These are phyloP conservation scores for Acomys russatus DNA, from an alignment of 2,797 vertebrate species.

Conservation along the genomic window DNA sequence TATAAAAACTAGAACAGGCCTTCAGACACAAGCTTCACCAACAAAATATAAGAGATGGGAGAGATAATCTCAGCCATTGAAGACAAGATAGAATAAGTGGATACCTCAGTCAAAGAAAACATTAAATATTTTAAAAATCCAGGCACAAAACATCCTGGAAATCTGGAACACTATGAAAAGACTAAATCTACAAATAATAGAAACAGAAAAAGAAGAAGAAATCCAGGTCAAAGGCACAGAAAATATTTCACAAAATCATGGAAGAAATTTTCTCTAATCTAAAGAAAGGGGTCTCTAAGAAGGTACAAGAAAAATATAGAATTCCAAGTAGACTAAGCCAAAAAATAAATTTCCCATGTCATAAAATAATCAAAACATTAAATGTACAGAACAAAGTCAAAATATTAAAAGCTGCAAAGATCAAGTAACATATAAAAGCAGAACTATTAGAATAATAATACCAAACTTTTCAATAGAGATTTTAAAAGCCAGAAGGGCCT, in stretches of 20 bases:
- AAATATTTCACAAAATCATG: not conserved
- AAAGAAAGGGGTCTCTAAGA: not conserved
- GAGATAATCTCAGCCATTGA: not conserved
- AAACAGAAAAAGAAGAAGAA: not conserved
- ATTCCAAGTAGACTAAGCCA: not conserved
- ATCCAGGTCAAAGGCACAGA: not conserved
- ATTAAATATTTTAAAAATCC: not conserved
- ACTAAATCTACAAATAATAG: not conserved
- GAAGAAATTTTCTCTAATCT: not conserved
- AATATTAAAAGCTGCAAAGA: not conserved
- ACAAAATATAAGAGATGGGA: not conserved
- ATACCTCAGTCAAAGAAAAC: not conserved
- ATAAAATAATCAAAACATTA: not conserved
- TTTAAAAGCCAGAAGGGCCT: not conserved
- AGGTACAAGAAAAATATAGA: not conserved
- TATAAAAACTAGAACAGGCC: not conserved
- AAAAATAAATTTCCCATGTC: not conserved
- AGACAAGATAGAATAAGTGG: not conserved
- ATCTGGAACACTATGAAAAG: not conserved
- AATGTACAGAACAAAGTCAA: not conserved
- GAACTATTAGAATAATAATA: not conserved
- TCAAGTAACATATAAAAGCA: not conserved
- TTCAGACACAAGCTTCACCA: not conserved
- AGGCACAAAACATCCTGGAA: not conserved
- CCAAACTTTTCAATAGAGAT: no score